These are phyloP conservation scores for Clitarchus hookeri DNA, from an alignment of 2,888 invertebrate genomes.

Conservation along the genomic window DNA sequence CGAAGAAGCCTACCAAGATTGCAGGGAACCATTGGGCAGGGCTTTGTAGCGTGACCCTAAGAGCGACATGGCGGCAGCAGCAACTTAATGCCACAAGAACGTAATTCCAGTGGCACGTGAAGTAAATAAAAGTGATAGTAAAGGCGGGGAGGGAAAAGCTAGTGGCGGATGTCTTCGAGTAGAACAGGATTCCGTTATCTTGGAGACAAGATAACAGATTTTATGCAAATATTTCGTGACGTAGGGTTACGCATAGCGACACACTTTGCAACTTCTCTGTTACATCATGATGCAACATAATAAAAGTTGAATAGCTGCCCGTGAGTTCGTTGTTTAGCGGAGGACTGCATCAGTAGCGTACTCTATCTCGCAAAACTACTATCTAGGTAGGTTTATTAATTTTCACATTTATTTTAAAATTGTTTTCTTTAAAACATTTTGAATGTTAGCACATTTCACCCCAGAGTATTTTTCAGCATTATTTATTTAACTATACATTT, in stretches of 20 bases:
- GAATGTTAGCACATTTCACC: no score
- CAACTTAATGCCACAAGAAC: not conserved
- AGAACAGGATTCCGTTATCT: not conserved
- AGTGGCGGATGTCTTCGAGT: not conserved
- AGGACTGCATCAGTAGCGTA: not conserved
- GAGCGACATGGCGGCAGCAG: no score
- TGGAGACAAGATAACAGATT: not conserved
- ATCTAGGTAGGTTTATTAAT: not conserved
- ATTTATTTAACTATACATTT: no score
- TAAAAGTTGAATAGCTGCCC: not conserved
- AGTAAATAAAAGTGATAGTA: no score
- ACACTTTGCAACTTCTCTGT: not conserved
- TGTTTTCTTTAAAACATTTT: no score
- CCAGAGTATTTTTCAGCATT: no score
- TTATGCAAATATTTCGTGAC: not conserved
- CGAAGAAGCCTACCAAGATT: no score
- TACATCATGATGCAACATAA: not conserved
- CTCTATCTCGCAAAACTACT: not conserved
- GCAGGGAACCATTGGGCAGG: no score
- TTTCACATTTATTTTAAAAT: not conserved
- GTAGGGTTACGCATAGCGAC: not conserved
- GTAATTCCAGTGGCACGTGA: not conserved
- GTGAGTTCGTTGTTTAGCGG: not conserved
- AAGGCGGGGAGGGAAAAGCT: not conserved
- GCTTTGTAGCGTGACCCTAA: no score